Evolutionary conservation across 2,888 invertebrate species (phyloP), one percentile per base, ranked within the genome.

Genomic region (Hypsopygia costalis): DNA sequence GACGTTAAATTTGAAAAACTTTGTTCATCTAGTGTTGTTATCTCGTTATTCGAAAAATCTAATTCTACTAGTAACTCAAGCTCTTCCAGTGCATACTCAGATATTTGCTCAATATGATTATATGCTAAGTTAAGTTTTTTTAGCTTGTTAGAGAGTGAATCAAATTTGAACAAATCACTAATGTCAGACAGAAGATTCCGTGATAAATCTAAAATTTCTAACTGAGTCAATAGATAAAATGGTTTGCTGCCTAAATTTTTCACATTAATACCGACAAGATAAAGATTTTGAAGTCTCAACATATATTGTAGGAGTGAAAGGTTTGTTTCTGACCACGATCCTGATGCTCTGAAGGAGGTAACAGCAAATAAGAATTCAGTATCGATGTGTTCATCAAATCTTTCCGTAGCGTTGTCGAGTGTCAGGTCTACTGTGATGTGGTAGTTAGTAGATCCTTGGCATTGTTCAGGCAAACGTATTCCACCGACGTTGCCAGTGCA

Each of bases 1-100:
- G 55, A 72, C 0, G 75, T 80, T 28, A 87, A 58, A 51, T 80
- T 79, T 1, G 44, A 51, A 42, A 87, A 86, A 0, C 81, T 78
- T 41, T 81, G 77, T 34, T 69, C 72, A 0, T 56, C 75, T 3
- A 87, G 49, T 41, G 78, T 69, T 1, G 62, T 52, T 34, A 87
- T 77, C 0, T 36, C 36, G 46, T 87, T 86, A 44, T 72, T 41
- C 0, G 82, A 78, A 0, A 87, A 64, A 55, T 87, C 83, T 0
- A 87, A 65, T 48, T 81, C 81, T 1, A 53, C 45, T 6, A 87
- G 49, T 3, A 67, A 72, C 0, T 63, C 54, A 0, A 86, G 58
- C 22, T 81, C 72, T 27, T 51, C 58, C 27, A 87, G 82, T 4
- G 70, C 66, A 27, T 66, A 57, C 4, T 49, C 61, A 2, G 72